phyloP scores from a whole-genome alignment of 2,797 vertebrate species.

The Australoheros facetus region DNA sequence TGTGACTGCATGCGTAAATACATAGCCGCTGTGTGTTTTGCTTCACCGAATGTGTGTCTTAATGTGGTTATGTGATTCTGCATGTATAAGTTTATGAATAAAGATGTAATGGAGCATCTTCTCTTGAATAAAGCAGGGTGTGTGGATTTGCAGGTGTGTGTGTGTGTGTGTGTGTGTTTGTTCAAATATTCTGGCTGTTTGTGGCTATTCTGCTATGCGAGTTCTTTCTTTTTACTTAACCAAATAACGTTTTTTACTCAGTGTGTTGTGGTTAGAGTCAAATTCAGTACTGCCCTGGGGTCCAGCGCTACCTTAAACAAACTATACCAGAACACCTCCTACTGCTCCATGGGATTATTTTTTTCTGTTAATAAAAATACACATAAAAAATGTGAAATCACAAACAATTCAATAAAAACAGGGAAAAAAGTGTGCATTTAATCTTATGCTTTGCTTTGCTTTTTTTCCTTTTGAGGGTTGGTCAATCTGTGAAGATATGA shows the following conservation, averaged over 20 bases:
- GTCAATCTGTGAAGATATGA: background rate
- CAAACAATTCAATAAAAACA: background rate
- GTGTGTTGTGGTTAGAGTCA: conserved; percentile 5
- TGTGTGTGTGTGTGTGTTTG: background rate
- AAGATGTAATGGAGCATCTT: conserved; percentile 11
- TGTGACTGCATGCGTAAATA: conserved; percentile 32
- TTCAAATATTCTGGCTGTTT: background rate
- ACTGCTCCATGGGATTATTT: background rate
- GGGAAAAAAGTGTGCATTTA: background rate
- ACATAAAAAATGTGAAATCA: background rate
- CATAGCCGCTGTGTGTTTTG: conserved; percentile 14
- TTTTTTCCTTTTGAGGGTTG: background rate
- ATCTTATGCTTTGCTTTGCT: background rate
- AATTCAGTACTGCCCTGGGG: background rate
- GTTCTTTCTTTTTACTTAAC: background rate
- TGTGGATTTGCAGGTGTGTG: background rate
- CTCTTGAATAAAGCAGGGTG: conserved; percentile 18
- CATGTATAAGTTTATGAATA: conserved; percentile 35
- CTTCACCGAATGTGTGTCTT: conserved; percentile 19
- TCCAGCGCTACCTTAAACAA: background rate
- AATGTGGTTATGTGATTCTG: conserved; percentile 13
- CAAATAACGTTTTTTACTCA: background rate
- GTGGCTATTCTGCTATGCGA: background rate
- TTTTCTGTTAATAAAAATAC: background rate
- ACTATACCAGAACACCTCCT: no score